These are phyloP conservation scores for Paramormyrops hopkinsi DNA, from an alignment of 2,797 vertebrate genomes.

Conservation along the genomic window DNA sequence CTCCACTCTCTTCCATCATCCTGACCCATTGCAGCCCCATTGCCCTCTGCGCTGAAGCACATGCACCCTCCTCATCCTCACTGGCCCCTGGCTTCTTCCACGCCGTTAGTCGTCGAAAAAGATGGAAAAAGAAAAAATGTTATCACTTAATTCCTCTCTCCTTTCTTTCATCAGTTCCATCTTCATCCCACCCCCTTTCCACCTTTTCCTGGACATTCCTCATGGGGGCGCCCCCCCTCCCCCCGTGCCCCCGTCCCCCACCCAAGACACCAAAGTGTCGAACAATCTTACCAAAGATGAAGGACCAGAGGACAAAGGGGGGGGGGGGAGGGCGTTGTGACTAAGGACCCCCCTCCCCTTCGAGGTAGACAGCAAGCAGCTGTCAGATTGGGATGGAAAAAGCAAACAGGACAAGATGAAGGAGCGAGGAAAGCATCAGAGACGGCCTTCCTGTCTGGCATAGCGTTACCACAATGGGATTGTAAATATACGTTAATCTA, in stretches of 20 bases:
- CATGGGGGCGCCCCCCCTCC: neutral
- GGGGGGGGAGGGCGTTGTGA: constrained; percentile 15
- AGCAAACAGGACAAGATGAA: constrained; percentile 32
- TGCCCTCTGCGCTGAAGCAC: constrained; percentile 21
- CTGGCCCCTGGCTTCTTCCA: constrained; percentile 2
- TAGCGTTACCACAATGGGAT: constrained; percentile 51
- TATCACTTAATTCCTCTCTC: constrained; percentile 22
- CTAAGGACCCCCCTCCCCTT: constrained; percentile 26
- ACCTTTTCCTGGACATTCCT: neutral
- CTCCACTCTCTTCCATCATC: constrained; percentile 17
- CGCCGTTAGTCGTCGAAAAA: neutral
- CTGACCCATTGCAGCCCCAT: neutral
- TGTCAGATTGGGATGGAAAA: constrained; percentile 27
- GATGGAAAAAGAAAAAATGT: neutral
- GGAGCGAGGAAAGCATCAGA: constrained; percentile 29
- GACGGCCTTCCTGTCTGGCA: constrained; percentile 35
- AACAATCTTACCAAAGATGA: constrained; percentile 73
- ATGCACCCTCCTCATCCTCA: constrained; percentile 20
- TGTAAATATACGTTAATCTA: constrained; percentile 61
- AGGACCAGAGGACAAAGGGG: constrained; percentile 50
- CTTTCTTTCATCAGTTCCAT: constrained; percentile 18
- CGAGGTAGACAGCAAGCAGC: constrained; percentile 29
- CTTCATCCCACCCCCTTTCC: constrained; percentile 4
- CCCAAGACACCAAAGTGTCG: constrained; percentile 69
- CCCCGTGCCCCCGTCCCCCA: constrained; percentile 27